Percentiles rank a stretch among this genome's conserved stretches.
Evolutionary conservation across 2,797 vertebrate species (phyloP).

Genomic region (Carcharodon carcharias): DNA sequence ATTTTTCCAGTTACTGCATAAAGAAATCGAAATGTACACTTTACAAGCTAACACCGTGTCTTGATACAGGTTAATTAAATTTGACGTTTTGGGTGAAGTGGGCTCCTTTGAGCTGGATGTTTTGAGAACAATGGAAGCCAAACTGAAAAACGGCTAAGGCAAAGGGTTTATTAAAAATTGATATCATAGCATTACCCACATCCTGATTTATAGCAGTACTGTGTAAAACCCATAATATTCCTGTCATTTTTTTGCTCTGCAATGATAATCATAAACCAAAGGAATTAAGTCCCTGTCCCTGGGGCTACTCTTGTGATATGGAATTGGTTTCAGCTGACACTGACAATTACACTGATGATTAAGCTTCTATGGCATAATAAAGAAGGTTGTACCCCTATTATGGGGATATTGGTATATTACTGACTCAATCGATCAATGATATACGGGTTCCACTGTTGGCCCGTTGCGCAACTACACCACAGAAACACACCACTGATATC

Average conservation of each 20-base stretch:
- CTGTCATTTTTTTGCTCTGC: conserved; percentile 27
- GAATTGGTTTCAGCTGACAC: conserved; percentile 30
- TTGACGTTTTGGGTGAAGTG: neutral
- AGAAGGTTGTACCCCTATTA: neutral
- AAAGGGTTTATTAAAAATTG: conserved; percentile 30
- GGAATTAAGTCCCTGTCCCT: conserved; percentile 33
- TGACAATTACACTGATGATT: conserved; percentile 26
- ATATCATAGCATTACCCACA: conserved; percentile 29
- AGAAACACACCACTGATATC: neutral
- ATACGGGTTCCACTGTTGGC: neutral
- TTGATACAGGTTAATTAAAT: neutral
- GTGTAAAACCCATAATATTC: conserved; percentile 32
- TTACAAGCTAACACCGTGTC: neutral
- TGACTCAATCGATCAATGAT: conserved; percentile 17
- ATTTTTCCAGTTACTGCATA: neutral
- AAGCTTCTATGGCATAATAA: neutral
- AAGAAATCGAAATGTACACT: neutral
- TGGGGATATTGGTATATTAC: neutral
- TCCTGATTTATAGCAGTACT: conserved; percentile 30
- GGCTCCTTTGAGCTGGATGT: neutral
- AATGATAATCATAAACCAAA: conserved; percentile 34
- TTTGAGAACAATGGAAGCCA: conserved; percentile 11
- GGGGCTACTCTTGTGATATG: conserved; percentile 13
- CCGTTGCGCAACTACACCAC: neutral
- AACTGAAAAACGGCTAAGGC: conserved; percentile 3